Evolutionary conservation across 64 coral and sea anemone species (phyloP).

Genomic region (Astreopora myriophthalma): DNA sequence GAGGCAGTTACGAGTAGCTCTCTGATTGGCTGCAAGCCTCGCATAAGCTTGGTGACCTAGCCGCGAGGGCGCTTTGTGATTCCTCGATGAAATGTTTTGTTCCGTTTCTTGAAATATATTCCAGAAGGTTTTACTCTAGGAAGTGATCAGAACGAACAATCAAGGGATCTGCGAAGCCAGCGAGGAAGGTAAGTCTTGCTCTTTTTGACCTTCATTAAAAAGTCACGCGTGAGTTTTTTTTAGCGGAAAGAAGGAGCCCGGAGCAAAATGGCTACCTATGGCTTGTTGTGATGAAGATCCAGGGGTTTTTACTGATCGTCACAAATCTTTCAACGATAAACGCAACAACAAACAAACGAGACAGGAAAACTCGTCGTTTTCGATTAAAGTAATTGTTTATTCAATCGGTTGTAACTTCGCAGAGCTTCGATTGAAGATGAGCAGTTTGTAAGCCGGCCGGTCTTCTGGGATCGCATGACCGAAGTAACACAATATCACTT

Average conservation of each 20-base stretch:
- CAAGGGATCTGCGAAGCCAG: neutral
- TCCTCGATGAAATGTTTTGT: too few relatives aligned
- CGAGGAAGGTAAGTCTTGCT: neutral
- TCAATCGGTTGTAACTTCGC: neutral
- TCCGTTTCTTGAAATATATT: neutral
- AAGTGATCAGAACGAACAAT: neutral
- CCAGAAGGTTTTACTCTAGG: neutral
- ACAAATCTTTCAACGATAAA: too few relatives aligned
- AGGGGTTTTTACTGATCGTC: too few relatives aligned
- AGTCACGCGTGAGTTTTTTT: neutral
- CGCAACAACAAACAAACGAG: neutral
- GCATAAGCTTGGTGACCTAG: neutral
- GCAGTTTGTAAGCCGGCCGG: neutral
- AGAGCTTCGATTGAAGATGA: too few relatives aligned
- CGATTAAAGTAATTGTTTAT: neutral
- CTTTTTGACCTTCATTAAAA: neutral
- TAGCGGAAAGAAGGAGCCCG: neutral
- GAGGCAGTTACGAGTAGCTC: neutral
- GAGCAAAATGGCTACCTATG: neutral
- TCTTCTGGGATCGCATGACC: neutral
- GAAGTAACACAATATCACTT: neutral
- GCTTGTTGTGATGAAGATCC: too few relatives aligned
- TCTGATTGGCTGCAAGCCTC: neutral
- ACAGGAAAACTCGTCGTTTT: neutral
- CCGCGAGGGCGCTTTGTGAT: neutral